Percentiles rank a stretch among this genome's conserved stretches.
Evolutionary conservation across 2,113 vertebrate genomes (phyloP).

Genomic region (Chloropsis hardwickii): DNA sequence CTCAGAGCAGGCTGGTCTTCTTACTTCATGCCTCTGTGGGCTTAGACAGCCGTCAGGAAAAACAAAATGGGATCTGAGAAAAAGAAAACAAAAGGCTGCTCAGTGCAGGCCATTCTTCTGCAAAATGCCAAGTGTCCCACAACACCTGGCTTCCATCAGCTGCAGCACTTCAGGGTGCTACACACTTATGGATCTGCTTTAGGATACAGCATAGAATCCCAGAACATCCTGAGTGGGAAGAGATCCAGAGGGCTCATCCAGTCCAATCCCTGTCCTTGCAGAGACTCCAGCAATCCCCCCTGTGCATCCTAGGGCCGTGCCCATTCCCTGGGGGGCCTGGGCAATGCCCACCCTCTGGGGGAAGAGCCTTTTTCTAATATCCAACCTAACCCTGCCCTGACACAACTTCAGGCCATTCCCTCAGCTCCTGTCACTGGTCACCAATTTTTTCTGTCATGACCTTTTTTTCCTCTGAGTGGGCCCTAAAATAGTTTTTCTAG

Average conservation of each 20-base stretch:
- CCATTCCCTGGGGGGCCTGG: background rate
- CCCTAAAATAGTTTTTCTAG: background rate
- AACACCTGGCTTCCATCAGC: background rate
- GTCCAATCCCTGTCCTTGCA: background rate
- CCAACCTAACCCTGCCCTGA: background rate
- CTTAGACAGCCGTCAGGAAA: background rate
- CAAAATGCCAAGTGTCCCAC: background rate
- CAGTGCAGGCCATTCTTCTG: background rate
- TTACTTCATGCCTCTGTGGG: background rate
- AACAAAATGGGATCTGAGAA: background rate
- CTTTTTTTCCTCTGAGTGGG: background rate
- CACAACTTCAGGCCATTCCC: background rate
- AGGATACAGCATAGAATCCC: background rate
- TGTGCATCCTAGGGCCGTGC: rapidly evolving
- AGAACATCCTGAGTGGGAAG: background rate
- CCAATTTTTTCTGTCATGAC: background rate
- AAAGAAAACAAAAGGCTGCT: background rate
- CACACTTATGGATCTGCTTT: background rate
- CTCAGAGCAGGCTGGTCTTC: background rate
- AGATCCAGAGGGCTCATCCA: no score
- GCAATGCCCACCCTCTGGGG: background rate
- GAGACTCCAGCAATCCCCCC: background rate
- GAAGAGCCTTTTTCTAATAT: background rate
- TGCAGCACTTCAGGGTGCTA: background rate
- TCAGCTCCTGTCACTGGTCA: background rate